Evolutionary conservation across 1,140 invertebrate genomes (phyloP).

Genomic region (Drosophila nasuta): DNA sequence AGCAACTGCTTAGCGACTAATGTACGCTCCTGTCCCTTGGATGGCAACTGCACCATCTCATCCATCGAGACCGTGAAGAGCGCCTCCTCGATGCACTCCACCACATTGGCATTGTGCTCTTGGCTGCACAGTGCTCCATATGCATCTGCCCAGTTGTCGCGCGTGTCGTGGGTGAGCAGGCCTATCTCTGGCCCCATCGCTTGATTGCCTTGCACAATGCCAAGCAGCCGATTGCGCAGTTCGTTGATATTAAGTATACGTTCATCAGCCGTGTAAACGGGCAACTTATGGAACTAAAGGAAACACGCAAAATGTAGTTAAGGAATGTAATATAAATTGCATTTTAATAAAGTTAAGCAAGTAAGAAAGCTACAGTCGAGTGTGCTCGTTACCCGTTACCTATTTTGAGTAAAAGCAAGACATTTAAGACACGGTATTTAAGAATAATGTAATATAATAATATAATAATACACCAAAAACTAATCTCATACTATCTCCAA

Average conservation of each 20-base stretch:
- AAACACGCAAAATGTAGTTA: not conserved
- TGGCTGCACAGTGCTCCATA: slow-evolving; percentile 87
- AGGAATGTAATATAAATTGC: no score
- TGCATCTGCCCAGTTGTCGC: slow-evolving; percentile 92
- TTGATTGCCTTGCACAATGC: slow-evolving; percentile 85
- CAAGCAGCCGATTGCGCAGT: slow-evolving; percentile 82
- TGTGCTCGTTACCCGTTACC: no score
- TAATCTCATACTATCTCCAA: no score
- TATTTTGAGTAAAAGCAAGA: no score
- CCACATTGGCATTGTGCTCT: slow-evolving; percentile 86
- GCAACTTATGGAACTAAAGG: slow-evolving; percentile 90
- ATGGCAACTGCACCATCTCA: slow-evolving; percentile 84
- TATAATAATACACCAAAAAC: no score
- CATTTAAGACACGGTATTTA: no score
- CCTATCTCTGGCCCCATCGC: slow-evolving; percentile 87
- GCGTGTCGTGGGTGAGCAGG: slow-evolving; percentile 92
- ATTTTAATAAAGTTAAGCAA: no score
- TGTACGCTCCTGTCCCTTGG: slow-evolving; percentile 59
- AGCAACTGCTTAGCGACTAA: slow-evolving; percentile 88
- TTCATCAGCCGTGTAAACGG: slow-evolving; percentile 88
- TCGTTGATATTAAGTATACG: slow-evolving; percentile 25
- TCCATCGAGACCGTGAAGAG: slow-evolving; percentile 94
- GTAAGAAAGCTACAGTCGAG: no score
- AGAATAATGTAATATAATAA: no score
- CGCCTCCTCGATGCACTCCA: slow-evolving; percentile 90